Evolutionary conservation across 1,140 invertebrate genomes (phyloP).

Genomic region (Brachionus angularis): DNA sequence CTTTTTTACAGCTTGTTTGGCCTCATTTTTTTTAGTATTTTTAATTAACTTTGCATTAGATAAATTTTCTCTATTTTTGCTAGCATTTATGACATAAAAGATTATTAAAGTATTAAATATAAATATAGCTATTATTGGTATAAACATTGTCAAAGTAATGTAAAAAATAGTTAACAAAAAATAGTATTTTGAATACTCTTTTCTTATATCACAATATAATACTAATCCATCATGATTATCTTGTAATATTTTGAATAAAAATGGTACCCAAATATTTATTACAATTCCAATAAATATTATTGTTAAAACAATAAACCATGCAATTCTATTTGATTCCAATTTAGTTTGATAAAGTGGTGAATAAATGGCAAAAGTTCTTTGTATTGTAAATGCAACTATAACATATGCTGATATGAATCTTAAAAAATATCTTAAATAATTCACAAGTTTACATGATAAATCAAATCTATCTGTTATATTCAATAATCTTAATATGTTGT

Average conservation of each 20-base stretch:
- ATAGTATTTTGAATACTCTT: constrained; percentile 12
- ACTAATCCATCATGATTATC: background rate
- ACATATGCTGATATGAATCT: constrained; percentile 39
- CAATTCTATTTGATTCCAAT: constrained; percentile 34
- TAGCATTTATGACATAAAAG: background rate
- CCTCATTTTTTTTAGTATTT: background rate
- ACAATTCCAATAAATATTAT: background rate
- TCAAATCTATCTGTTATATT: constrained; percentile 27
- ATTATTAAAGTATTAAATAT: constrained; percentile 29
- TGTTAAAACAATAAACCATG: background rate
- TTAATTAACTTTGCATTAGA: background rate
- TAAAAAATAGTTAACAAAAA: constrained; percentile 31
- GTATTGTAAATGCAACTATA: constrained; percentile 34
- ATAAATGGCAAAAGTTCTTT: constrained; percentile 30
- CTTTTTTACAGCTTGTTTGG: background rate
- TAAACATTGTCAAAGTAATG: constrained; percentile 24
- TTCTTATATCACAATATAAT: constrained; percentile 36
- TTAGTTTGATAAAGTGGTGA: constrained; percentile 13
- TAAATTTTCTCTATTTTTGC: constrained; percentile 6
- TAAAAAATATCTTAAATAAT: constrained; percentile 36
- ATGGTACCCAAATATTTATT: constrained; percentile 32
- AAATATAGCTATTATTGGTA: constrained; percentile 35
- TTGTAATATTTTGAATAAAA: constrained; percentile 21
- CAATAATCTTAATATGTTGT: background rate
- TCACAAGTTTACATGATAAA: constrained; percentile 3